Evolutionary conservation across 2,797 vertebrate genomes (phyloP), one percentile per base, ranked within the genome.

Genomic region (Phaenicophaeus curvirostris): DNA sequence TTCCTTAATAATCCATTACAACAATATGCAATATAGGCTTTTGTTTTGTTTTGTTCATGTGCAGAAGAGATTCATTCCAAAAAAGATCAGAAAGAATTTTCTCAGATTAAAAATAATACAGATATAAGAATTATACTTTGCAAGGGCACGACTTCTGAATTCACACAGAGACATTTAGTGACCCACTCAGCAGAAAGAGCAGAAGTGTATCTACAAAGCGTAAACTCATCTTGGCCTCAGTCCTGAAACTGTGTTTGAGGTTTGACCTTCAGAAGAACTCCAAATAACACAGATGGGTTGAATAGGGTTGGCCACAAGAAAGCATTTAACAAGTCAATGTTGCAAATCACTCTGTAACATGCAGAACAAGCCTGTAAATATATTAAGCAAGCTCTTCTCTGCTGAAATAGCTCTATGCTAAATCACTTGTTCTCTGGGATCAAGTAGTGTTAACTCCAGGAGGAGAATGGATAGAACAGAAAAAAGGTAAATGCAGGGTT

Each of bases 201-300:
- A 92, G 41, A 93, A 87, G 59, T 25, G 61, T 74, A 80, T 28
- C 68, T 41, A 65, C 19, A 14, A 61, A 90, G 53, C 30, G 51
- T 41, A 65, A 95, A 91, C 53, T 82, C 59, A 89, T 93, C 53
- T 30, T 92, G 87, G 80, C 85, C 69, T 53, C 2, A 0, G 65
- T 84, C 78, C 87, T 67, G 55, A 46, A 69, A 66, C 48, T 30
- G 4, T 68, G 68, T 69, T 73, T 33, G 88, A 85, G 75, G 46
- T 69, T 2, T 95, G 86, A 95, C 90, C 90, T 95, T 95, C 83
- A 79, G 53, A 54, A 71, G 55, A 89, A 53, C 76, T 57, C 73
- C 61, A 8, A 15, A 44, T 66, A 67, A 61, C 86, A 62, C 85
- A 80, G 78, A 86, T 68, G 75, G 54, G 73, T 44, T 87, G 68